Evolutionary conservation across 2,797 vertebrate species (phyloP).

Genomic region (Australoheros facetus): DNA sequence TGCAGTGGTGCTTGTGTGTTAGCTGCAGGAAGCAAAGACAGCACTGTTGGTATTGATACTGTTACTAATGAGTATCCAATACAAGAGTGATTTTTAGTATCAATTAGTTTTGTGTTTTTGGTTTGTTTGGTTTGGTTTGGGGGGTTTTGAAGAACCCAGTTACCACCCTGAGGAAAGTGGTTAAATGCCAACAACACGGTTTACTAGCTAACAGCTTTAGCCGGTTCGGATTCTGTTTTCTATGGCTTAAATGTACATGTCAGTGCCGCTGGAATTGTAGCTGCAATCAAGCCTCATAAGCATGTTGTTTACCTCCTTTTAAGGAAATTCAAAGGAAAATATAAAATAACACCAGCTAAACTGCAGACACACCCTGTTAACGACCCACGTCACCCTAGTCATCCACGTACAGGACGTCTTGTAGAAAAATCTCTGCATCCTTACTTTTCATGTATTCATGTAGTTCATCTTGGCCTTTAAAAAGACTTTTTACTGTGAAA

Average conservation of each 20-base stretch:
- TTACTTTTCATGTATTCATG: neutral
- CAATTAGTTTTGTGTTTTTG: neutral
- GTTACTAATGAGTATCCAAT: neutral
- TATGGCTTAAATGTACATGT: no score
- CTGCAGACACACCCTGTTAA: neutral
- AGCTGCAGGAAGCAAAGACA: fast-evolving
- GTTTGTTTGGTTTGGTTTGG: neutral
- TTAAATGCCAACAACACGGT: no score
- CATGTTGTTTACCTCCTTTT: no score
- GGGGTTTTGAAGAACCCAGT: neutral
- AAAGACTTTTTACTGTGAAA: neutral
- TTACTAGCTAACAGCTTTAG: no score
- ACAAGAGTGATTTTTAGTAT: neutral
- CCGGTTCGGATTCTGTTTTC: no score
- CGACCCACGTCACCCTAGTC: neutral
- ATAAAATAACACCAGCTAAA: neutral
- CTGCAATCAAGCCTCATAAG: no score
- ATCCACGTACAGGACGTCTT: neutral
- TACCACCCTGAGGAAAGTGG: no score
- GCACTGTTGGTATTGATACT: no score
- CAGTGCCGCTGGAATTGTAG: no score
- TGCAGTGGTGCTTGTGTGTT: neutral
- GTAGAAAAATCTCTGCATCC: neutral
- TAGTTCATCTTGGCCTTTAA: neutral
- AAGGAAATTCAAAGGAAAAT: neutral